Conservation (phyloP, 2,797 vertebrate genomes). For the Chrysocyon brachyurus region DNA sequence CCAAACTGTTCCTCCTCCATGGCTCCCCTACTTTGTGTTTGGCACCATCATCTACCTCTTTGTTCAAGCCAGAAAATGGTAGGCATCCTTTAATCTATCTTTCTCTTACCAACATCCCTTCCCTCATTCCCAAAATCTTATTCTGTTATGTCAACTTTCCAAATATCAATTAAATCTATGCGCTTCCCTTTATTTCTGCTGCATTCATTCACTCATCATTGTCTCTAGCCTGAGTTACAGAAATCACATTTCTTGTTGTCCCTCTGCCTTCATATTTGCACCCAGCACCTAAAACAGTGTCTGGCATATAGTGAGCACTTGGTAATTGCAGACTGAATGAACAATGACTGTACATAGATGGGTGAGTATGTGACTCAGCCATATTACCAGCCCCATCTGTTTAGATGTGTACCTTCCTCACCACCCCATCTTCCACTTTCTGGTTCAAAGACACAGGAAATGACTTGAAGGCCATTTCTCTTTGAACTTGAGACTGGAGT, state of each 20-base stretch:
- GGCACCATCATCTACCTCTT: not conserved
- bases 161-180: not conserved
- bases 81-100: not conserved
- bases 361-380: not conserved
- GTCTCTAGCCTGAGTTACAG: not conserved
- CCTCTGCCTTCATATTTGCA: not conserved
- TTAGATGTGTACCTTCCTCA: not conserved
- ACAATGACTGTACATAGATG: not conserved
- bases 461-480: not conserved
- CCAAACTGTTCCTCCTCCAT: not conserved
- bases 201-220: not conserved
- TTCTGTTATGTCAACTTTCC: not conserved
- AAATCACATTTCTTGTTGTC: not conserved
- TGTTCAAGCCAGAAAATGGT: not conserved
- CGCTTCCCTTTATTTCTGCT: not conserved
- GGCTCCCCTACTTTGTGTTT: not conserved
- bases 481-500: not conserved
- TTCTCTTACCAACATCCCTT: not conserved
- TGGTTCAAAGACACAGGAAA: not conserved
- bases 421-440: not conserved
- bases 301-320: not conserved
- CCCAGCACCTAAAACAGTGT: no score
- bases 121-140: not conserved
- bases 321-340: not conserved
- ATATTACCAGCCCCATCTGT: not conserved